Evolutionary conservation across 2,113 vertebrate species (phyloP), one percentile per base, ranked within the genome.

Genomic region (Brachyistius frenatus): DNA sequence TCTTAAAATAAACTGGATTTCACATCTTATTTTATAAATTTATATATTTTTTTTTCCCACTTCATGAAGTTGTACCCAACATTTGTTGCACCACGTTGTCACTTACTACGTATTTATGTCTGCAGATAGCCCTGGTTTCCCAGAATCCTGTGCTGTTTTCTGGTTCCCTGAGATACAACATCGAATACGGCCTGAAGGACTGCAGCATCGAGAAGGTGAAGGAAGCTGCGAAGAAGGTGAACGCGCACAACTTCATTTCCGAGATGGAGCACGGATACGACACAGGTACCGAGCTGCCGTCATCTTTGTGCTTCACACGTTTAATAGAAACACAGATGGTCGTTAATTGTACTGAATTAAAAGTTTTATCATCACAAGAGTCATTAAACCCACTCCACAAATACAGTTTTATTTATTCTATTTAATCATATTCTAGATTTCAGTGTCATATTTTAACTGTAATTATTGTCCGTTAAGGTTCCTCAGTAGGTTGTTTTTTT

Each of bases 61-160:
- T 44, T 44, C 41, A 3, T 3, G 13, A 2, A 3, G 10, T 44
- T 44, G 5, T 44, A 44, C 13, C 4, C 41, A 44, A 23, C 41
- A 13, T 44, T 44, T 44, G 2, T 23, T 23, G 23, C 23, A 23
- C 23, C 23, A 23, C 23, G 23, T 23, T 23, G 23, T 23, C 23
- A 23, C 23, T 23, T 23, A 23, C 23, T 23, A 23, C 23, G 23
- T 0, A 0, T 41, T n/a, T 53, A 0, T 69, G 35, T 1, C 2
- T 55, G 41, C 31, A 93, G 92, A 16, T 93, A 30, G 83, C 88
- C 3, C 7, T 89, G 58, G 94, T 95, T 11, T 92, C 94, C 46
- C 95, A 95, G 92, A 86, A 93, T 80, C 94, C 93, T 0, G 85
- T 85, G 66, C 91, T 95, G 47, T 94, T 95, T 58, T 92, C 93